Base-by-base conservation (phyloP, 2,888 invertebrate genomes). In the Macrostomum cliftonense region DNA sequence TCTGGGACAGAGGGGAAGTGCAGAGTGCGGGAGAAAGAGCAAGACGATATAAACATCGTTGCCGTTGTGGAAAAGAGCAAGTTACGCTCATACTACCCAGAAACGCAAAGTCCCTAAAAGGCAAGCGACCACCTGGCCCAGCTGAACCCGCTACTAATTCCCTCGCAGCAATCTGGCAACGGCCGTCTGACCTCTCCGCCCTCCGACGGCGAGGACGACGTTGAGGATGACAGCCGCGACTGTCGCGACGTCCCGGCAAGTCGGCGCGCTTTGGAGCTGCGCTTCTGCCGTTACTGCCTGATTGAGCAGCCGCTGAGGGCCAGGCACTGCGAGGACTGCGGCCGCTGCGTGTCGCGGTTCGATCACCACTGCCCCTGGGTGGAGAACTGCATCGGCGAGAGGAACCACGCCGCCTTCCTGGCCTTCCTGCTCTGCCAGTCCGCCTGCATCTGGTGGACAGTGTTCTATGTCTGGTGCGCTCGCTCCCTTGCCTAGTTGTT, bases 341-440 rank as follows among this genome's bases (percentile, higher is more conserved):
- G 58, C 19, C 53, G 58, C 37, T 70, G 70, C 59, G 65, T 70
- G 2, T 55, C 62, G 11, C 61, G 62, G 52, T 70, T 62, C 55
- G 70, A 70, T 55, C 70, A 70, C 52, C 70, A 70, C 53, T 70
- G 70, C 54, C 70, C 69, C 0, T 70, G 70, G 69, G 57, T 70
- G 50, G 68, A 64, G 53, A 59, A 65, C 1, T 70, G 70, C 57
- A 56, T 70, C 12, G 70, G 70, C 2, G 70, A 70, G 54, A 56
- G 61, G 20, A 70, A 70, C 54, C 70, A 70, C 54, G 61, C 60
- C 43, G 64, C 58, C 55, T 70, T 70, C 57, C 61, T 63, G 60
- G 48, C 62, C 20, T 70, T 69, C 52, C 60, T 69, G 1, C 50
- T 62, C 5, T 53, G 58, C 28, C 64, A 58, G 14, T 47, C 60